Conservation (phyloP, 2,888 invertebrate genomes). For the Malthinus flaveolus region DNA sequence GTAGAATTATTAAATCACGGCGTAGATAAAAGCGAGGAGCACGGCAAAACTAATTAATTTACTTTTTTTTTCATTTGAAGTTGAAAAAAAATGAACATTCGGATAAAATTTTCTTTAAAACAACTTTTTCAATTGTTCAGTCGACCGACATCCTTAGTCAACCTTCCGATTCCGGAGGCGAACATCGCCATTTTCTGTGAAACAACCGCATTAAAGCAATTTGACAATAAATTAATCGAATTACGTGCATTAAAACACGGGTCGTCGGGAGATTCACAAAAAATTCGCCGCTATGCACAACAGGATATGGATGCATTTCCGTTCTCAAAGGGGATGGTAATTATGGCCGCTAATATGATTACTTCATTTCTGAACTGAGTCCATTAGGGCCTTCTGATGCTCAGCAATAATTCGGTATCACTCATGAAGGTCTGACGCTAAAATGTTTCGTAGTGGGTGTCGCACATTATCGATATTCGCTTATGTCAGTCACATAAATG, state of each 20-base stretch:
- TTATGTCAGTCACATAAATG: slow-evolving; percentile 12
- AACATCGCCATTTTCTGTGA: slow-evolving; percentile 47
- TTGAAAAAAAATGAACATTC: not conserved
- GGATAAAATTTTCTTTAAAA: too few relatives aligned
- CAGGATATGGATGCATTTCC: slow-evolving; percentile 76
- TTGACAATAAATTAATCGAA: slow-evolving; percentile 57
- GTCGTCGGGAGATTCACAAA: slow-evolving; percentile 43
- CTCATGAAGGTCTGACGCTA: slow-evolving; percentile 42
- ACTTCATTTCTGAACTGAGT: slow-evolving; percentile 58
- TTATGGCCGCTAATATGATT: slow-evolving; percentile 69
- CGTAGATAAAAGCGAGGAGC: too few relatives aligned
- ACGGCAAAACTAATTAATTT: not conserved
- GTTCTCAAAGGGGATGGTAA: slow-evolving; percentile 65
- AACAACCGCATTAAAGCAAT: slow-evolving; percentile 55
- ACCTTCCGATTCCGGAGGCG: slow-evolving; percentile 44
- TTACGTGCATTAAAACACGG: slow-evolving; percentile 53
- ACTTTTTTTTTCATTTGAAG: not conserved
- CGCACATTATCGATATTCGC: slow-evolving; percentile 21
- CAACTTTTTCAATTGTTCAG: slow-evolving; percentile 29
- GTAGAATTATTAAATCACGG: too few relatives aligned
- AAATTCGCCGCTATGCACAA: slow-evolving; percentile 42
- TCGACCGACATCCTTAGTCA: slow-evolving; percentile 37
- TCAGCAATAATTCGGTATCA: slow-evolving; percentile 53
- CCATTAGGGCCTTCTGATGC: slow-evolving; percentile 54
- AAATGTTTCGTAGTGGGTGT: slow-evolving; percentile 21